phyloP scores from a whole-genome alignment of 1,140 invertebrate genomes.

The Bombus superbus region DNA sequence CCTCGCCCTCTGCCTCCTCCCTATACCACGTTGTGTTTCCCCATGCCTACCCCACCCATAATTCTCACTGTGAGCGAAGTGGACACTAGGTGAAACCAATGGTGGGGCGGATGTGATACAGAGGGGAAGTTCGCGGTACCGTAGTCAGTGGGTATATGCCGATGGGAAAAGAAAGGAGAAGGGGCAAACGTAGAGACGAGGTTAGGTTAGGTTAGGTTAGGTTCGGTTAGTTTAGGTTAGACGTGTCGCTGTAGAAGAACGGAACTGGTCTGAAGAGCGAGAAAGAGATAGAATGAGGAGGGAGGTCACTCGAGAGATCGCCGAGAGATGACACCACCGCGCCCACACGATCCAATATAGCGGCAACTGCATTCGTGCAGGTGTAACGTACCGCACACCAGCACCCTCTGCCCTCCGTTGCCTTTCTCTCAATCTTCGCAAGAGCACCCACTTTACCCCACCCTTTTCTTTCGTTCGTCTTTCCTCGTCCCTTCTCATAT shows the following conservation, averaged over 20 bases:
- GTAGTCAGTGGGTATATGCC: constrained; percentile 39
- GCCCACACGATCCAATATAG: constrained; percentile 68
- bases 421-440: constrained; percentile 39
- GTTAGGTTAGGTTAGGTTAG: constrained; percentile 76
- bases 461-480: constrained; percentile 13
- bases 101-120: constrained; percentile 43
- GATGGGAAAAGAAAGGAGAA: constrained; percentile 50
- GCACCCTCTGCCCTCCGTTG: constrained; percentile 33
- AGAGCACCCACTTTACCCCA: constrained; percentile 24
- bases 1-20: constrained; percentile 61
- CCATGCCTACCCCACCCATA: constrained; percentile 60
- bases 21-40: constrained; percentile 51
- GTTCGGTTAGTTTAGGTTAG: constrained; percentile 76
- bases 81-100: constrained; percentile 71
- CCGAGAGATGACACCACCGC: constrained; percentile 81
- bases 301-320: constrained; percentile 75
- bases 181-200: constrained; percentile 24
- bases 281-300: constrained; percentile 18
- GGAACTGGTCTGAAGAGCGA: constrained; percentile 66
- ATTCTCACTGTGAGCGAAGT: constrained; percentile 69
- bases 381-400: constrained; percentile 70
- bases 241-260: constrained; percentile 72
- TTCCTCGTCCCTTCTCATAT: constrained; percentile 22
- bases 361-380: constrained; percentile 72
- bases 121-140: constrained; percentile 60